These are phyloP conservation scores for Upupa epops DNA, from an alignment of 2,113 vertebrate genomes.

Conservation along the genomic window DNA sequence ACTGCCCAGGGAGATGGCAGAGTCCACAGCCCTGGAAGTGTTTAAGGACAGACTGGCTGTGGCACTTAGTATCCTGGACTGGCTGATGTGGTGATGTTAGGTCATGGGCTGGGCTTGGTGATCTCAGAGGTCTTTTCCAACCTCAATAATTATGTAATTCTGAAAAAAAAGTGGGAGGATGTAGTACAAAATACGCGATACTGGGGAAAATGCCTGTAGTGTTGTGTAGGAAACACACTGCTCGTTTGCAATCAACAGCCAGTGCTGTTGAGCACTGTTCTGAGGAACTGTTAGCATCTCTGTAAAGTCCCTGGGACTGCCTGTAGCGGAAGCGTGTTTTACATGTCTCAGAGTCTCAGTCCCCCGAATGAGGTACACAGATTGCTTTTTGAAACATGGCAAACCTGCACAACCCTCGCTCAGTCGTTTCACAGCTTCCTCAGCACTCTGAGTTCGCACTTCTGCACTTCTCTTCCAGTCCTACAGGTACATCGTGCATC, in stretches of 20 bases:
- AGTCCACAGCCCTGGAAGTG: too few species aligned
- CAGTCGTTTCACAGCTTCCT: neutral
- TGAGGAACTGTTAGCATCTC: neutral
- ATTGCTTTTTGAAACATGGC: neutral
- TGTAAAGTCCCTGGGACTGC: constrained; percentile 27
- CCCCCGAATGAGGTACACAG: neutral
- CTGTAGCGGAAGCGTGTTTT: neutral
- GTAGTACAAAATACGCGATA: neutral
- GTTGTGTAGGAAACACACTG: constrained; percentile 30
- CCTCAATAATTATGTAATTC: too few species aligned
- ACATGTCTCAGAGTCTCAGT: neutral
- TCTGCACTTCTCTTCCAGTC: neutral
- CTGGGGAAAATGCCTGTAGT: neutral
- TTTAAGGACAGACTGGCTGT: too few species aligned
- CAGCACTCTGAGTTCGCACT: neutral
- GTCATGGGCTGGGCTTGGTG: too few species aligned
- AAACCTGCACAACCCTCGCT: neutral
- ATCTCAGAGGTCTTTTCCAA: too few species aligned
- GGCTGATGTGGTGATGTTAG: too few species aligned
- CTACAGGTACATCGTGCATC: neutral
- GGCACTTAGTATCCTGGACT: too few species aligned
- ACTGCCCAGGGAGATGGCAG: too few species aligned
- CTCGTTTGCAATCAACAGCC: constrained; percentile 16
- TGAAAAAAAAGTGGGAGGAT: neutral
- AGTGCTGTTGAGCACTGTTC: neutral